Base-by-base conservation (phyloP, 2,113 vertebrate genomes). In the Ceuthmochares aereus region DNA sequence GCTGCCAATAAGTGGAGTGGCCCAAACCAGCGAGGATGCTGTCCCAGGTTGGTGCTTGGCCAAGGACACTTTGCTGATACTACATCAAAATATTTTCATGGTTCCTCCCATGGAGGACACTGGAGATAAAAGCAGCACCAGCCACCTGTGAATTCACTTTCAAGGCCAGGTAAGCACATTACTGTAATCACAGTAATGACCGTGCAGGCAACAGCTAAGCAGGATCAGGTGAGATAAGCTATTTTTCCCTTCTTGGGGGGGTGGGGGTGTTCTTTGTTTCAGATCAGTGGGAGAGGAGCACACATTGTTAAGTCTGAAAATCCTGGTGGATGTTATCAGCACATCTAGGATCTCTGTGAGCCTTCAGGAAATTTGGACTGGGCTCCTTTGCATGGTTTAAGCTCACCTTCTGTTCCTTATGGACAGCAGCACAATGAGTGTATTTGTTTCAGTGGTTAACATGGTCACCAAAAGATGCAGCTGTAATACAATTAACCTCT, bases 1-100 rank as follows among this genome's bases (percentile, higher is more conserved):
- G 9, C 7, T 1, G 6, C 18, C 36, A 6, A 2, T 29, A 18
- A 60, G 12, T 2, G 5, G 12, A 6, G 18, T 16, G 40, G n/a
- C 40, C 8, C 26, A 34, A 40, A 67, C 3, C 16, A 22, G 4
- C 12, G 14, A 12, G 32, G 34, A 26, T 7, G 12, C 14, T n/a
- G 7, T 21, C 22, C 16, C 12, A n/a, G 34, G 19, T 20, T 32
- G 26, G 17, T 37, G 8, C 29, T 58, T 25, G 19, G 34, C 29
- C 15, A 17, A 25, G 7, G 32, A 16, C 17, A 3, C 47, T 45
- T 79, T 70, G 25, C 52, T 64, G 60, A 22, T 73, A 64, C 30
- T 52, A 26, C 1, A 23, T 10, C 10, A 43, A 78, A 34, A 21
- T 23, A 63, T 62, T 81, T 47, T 80, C 87, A 30, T 1, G 1